Evolutionary conservation across 2,113 vertebrate species (phyloP).

Genomic region (Datnioides undecimradiatus): DNA sequence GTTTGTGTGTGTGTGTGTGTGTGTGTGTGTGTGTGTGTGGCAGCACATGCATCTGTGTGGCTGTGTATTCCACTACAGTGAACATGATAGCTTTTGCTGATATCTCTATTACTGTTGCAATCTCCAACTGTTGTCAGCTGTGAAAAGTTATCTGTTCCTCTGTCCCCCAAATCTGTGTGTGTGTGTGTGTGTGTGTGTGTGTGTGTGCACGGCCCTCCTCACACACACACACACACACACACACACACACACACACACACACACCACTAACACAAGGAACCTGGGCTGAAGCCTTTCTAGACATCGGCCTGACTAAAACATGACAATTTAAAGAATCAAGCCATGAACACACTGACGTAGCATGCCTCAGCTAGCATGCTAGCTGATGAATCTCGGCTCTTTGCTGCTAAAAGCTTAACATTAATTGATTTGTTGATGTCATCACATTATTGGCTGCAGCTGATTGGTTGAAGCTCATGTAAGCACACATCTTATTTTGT

Average conservation of each 20-base stretch:
- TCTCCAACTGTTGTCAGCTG: constrained; percentile 49
- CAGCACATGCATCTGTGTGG: constrained; percentile 6
- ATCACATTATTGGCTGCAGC: too few species aligned
- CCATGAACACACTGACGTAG: neutral
- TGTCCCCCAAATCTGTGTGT: neutral
- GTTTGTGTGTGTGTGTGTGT: neutral
- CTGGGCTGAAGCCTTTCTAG: neutral
- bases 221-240: neutral
- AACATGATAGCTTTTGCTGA: constrained; percentile 59
- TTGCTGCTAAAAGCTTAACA: too few species aligned
- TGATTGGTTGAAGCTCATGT: too few species aligned
- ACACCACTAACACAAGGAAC: neutral
- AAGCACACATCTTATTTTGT: too few species aligned
- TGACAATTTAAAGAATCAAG: neutral
- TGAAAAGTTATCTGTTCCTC: constrained; percentile 44
- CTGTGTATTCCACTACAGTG: constrained; percentile 55
- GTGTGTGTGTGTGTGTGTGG: neutral
- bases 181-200: too few species aligned
- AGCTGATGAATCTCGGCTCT: too few species aligned
- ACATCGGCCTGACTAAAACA: neutral
- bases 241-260: neutral
- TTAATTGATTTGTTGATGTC: too few species aligned
- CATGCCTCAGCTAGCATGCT: too few species aligned
- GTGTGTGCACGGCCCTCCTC: neutral
- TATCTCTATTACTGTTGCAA: constrained; percentile 58